These are phyloP conservation scores for Equus quagga DNA, from an alignment of 2,113 vertebrate species.

Conservation along the genomic window DNA sequence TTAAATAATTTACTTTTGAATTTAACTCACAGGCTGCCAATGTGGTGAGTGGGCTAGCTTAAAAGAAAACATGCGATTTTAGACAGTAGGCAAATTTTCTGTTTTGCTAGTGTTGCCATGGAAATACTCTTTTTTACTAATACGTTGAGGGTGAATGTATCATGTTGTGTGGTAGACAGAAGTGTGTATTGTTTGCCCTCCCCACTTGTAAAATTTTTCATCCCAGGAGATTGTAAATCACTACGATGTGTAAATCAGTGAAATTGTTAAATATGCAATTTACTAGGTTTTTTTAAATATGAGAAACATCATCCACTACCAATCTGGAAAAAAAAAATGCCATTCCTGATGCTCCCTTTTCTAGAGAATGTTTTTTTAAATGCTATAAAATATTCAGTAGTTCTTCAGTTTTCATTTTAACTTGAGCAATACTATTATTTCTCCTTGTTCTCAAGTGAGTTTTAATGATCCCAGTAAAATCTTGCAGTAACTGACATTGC, in stretches of 20 bases:
- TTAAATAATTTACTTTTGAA: slow-evolving; percentile 65
- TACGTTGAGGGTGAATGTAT: not conserved
- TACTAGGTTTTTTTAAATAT: not conserved
- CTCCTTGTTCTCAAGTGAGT: not conserved
- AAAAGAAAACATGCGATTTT: not conserved
- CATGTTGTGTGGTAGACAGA: not conserved
- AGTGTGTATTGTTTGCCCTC: not conserved
- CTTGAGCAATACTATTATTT: not conserved
- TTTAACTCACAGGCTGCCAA: slow-evolving; percentile 46
- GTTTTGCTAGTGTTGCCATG: slow-evolving; percentile 61
- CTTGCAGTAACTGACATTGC: not conserved
- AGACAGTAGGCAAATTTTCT: slow-evolving; percentile 55
- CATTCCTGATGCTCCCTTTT: not conserved
- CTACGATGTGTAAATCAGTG: slow-evolving; percentile 4
- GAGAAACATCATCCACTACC: not conserved
- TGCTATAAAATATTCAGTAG: not conserved
- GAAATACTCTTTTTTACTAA: slow-evolving; percentile 46
- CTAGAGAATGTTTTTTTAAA: not conserved
- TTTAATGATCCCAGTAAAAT: not conserved
- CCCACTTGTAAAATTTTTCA: not conserved
- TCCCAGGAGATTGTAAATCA: not conserved
- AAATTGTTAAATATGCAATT: not conserved
- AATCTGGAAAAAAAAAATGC: not conserved
- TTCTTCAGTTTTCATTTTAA: slow-evolving; percentile 13
- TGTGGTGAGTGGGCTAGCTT: not conserved